A percentile compares a stretch with the other conserved stretches of the same genome.
These are phyloP conservation scores for Cladorhizidae sp. DNA, from an alignment of 37 sponge, comb jelly and placozoan species.

Conservation along the genomic window DNA sequence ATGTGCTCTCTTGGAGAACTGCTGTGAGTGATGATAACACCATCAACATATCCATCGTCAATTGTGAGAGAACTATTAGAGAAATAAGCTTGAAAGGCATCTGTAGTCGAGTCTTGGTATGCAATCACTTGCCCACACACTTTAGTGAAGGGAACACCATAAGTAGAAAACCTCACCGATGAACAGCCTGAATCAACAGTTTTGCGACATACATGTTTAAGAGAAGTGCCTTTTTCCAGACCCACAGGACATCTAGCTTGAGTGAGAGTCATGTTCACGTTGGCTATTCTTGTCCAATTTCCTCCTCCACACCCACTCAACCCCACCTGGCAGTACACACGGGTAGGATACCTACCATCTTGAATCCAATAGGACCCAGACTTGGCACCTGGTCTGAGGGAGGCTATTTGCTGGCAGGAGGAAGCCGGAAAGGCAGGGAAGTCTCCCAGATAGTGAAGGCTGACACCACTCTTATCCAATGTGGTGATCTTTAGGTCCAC, in stretches of 20 bases:
- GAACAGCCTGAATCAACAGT: slow-evolving; percentile 10
- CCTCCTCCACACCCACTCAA: slow-evolving; percentile 26
- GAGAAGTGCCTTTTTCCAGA: too few species aligned
- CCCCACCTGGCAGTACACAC: slow-evolving; percentile 42
- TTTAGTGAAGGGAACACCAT: slow-evolving; percentile 18
- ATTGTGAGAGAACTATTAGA: background rate
- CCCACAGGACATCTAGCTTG: slow-evolving; percentile 15
- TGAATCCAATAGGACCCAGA: slow-evolving; percentile 43
- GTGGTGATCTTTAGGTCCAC: too few species aligned
- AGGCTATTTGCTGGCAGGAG: too few species aligned
- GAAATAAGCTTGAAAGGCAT: slow-evolving; percentile 27
- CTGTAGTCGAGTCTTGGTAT: slow-evolving; percentile 7
- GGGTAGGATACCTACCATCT: slow-evolving; percentile 1
- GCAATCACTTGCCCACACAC: slow-evolving; percentile 36
- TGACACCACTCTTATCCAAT: too few species aligned
- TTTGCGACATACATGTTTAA: slow-evolving; percentile 12
- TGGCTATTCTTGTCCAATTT: too few species aligned
- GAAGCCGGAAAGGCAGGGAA: background rate
- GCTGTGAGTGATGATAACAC: slow-evolving; percentile 22
- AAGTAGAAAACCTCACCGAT: slow-evolving; percentile 19
- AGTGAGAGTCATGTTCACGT: slow-evolving; percentile 30
- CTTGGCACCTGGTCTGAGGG: too few species aligned
- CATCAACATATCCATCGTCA: slow-evolving; percentile 27
- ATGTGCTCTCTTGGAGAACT: slow-evolving; percentile 6
- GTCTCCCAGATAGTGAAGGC: slow-evolving; percentile 7